phyloP scores from a whole-genome alignment of 2,113 vertebrate species.

The Labeo rohita region DNA sequence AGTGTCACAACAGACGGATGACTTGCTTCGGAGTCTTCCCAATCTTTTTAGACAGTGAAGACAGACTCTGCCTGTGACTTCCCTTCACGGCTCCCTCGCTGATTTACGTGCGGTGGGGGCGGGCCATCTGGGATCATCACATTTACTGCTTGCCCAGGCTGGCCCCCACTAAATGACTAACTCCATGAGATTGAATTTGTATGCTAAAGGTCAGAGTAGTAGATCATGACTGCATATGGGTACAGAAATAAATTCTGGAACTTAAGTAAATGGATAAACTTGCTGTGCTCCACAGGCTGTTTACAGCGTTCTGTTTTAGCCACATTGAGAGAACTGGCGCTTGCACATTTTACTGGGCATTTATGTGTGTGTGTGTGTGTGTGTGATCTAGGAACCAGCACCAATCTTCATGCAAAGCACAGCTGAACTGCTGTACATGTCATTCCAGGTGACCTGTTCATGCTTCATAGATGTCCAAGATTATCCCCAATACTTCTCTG shows the following conservation, averaged over 20 bases:
- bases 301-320: neutral
- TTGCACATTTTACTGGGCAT: conserved; percentile 20
- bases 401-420: conserved; percentile 26
- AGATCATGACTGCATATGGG: conserved; percentile 47
- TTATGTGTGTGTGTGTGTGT: neutral
- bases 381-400: conserved; percentile 27
- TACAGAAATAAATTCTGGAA: conserved; percentile 8
- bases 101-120: conserved; percentile 30
- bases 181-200: conserved; percentile 48
- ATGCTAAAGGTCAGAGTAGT: conserved; percentile 57
- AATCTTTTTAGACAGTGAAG: conserved; percentile 34
- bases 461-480: neutral
- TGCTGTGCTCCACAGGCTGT: neutral
- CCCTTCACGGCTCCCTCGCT: conserved; percentile 16
- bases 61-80: neutral
- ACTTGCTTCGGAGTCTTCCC: conserved; percentile 33
- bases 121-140: conserved; percentile 41
- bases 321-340: conserved; percentile 11
- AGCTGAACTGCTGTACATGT: conserved; percentile 33
- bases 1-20: conserved; percentile 49
- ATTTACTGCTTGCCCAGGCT: conserved; percentile 30
- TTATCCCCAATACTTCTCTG: conserved; percentile 1
- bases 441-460: conserved; percentile 28
- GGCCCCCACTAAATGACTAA: conserved; percentile 38
- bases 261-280: conserved; percentile 33